Evolutionary conservation across 2,113 vertebrate species (phyloP).

Genomic region (Ctenodactylus gundi): DNA sequence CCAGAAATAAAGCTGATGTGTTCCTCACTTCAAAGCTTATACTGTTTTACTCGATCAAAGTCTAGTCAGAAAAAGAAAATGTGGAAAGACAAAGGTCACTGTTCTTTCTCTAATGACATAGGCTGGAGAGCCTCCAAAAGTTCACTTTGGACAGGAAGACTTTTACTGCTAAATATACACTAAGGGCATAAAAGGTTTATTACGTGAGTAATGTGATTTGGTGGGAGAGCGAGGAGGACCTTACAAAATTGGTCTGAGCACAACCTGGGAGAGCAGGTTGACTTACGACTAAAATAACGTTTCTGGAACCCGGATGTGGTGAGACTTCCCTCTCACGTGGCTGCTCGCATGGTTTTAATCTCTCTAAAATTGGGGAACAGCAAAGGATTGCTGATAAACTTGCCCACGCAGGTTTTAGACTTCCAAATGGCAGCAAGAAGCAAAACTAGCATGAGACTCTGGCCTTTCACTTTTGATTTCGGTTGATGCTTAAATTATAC

Average conservation of each 20-base stretch:
- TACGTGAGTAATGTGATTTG: not conserved
- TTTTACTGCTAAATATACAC: not conserved
- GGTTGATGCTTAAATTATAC: not conserved
- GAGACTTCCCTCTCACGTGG: not conserved
- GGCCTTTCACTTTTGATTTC: not conserved
- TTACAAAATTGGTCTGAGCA: not conserved
- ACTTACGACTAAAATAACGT: not conserved
- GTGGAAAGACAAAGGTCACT: not conserved
- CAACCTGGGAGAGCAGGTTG: not conserved
- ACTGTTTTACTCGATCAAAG: not conserved
- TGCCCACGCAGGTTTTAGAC: not conserved
- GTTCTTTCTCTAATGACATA: not conserved
- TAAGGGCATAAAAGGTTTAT: not conserved
- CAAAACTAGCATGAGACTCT: not conserved
- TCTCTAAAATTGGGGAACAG: not conserved
- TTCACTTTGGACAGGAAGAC: not conserved
- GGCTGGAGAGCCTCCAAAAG: fast-evolving
- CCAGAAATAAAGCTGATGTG: not conserved
- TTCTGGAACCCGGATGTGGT: not conserved
- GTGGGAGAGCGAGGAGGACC: not conserved
- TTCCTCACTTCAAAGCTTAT: not conserved
- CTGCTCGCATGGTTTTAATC: not conserved
- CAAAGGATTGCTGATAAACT: not conserved
- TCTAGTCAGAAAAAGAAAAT: not conserved
- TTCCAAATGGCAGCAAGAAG: not conserved